Evolutionary conservation across 1,140 invertebrate genomes (phyloP).

Genomic region (Sesamia nonagrioides): DNA sequence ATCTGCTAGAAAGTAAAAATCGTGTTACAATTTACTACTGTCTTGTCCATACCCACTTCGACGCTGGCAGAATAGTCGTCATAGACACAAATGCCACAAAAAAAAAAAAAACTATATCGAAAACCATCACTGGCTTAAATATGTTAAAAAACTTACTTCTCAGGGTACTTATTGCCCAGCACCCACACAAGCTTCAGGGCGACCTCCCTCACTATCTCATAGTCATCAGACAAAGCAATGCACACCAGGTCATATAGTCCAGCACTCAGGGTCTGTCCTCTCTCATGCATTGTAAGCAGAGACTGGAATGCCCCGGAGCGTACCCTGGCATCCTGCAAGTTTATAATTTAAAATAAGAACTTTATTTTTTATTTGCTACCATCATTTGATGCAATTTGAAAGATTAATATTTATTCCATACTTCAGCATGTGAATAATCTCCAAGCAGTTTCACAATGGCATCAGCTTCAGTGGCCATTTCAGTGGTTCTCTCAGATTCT

Average conservation of each 20-base stretch:
- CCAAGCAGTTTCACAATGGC: conserved; percentile 91
- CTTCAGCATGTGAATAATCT: conserved; percentile 93
- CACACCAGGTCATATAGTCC: conserved; percentile 94
- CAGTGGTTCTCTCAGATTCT: conserved; percentile 80
- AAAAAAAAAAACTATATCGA: no score
- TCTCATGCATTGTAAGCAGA: conserved; percentile 93
- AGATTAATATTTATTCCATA: conserved; percentile 50
- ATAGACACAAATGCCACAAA: no score
- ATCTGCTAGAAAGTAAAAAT: no score
- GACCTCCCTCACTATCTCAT: conserved; percentile 96
- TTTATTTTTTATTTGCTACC: no score
- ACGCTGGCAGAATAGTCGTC: no score
- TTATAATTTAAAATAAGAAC: neutral
- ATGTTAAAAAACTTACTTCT: conserved; percentile 89
- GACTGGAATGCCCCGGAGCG: conserved; percentile 95
- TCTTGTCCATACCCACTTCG: no score
- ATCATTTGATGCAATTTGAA: no score
- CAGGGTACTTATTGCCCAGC: conserved; percentile 95
- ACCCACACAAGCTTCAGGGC: conserved; percentile 95
- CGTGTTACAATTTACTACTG: no score
- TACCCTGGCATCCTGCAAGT: conserved; percentile 93
- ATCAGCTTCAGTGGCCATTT: conserved; percentile 87
- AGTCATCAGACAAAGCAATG: conserved; percentile 96
- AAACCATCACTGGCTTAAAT: no score
- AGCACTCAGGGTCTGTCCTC: conserved; percentile 93